Percentiles rank a stretch among this genome's conserved stretches.
These are phyloP conservation scores for Gymnobelideus leadbeateri DNA, from an alignment of 2,113 vertebrate species.

Conservation along the genomic window DNA sequence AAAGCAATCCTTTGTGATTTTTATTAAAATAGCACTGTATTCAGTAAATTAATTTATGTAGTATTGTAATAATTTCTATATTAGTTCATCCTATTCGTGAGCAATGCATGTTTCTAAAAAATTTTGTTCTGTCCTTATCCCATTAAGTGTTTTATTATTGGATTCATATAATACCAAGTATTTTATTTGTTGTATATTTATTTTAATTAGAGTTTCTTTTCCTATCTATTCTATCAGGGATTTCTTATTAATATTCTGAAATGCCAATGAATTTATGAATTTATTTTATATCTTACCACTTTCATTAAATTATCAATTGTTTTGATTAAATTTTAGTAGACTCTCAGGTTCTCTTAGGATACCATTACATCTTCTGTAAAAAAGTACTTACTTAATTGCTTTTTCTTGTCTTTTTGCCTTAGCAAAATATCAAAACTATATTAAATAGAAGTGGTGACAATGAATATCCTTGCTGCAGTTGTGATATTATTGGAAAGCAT, in stretches of 20 bases:
- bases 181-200: not conserved
- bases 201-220: not conserved
- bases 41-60: not conserved
- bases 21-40: not conserved
- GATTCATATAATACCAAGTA: not conserved
- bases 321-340: not conserved
- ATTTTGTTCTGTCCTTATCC: too few species aligned
- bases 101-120: not conserved
- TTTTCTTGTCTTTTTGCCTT: not conserved
- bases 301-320: not conserved
- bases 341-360: not conserved
- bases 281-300: not conserved
- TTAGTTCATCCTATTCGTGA: not conserved
- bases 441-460: not conserved
- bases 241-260: not conserved
- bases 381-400: not conserved
- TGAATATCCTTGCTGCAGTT: not conserved
- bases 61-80: not conserved
- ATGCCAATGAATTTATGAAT: not conserved
- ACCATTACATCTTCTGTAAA: not conserved
- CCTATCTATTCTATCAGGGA: not conserved
- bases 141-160: not conserved
- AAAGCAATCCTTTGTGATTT: not conserved
- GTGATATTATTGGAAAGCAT: not conserved
- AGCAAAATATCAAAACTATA: not conserved